phyloP scores from a whole-genome alignment of 2,797 vertebrate genomes.

The Chrysocyon brachyurus region DNA sequence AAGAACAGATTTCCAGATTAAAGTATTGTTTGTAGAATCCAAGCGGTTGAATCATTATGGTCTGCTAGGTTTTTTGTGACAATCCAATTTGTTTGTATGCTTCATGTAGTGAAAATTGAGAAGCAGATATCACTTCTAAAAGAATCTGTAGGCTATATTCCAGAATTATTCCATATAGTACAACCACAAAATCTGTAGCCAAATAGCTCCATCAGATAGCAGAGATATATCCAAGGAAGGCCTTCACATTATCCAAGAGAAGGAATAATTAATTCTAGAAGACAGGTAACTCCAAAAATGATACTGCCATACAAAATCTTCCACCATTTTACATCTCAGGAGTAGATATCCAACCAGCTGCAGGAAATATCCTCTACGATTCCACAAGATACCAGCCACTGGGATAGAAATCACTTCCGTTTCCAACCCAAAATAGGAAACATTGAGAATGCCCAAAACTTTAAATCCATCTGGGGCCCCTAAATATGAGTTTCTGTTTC shows the following conservation, averaged over 20 bases:
- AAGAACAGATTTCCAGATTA: slow-evolving; percentile 87
- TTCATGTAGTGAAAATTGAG: slow-evolving; percentile 84
- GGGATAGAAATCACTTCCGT: slow-evolving; percentile 91
- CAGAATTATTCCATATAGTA: slow-evolving; percentile 90
- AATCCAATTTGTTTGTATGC: slow-evolving; percentile 89
- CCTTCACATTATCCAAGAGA: slow-evolving; percentile 90
- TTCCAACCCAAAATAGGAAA: slow-evolving; percentile 93
- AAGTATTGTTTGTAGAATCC: slow-evolving; percentile 90
- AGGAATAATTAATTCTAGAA: slow-evolving; percentile 88
- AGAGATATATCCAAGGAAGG: slow-evolving; percentile 90
- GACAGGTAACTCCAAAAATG: slow-evolving; percentile 90
- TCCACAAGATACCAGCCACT: slow-evolving; percentile 91
- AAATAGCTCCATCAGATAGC: slow-evolving; percentile 89
- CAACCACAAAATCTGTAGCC: slow-evolving; percentile 87
- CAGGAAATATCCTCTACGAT: slow-evolving; percentile 90
- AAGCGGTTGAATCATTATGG: slow-evolving; percentile 84
- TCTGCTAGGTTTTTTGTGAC: slow-evolving; percentile 86
- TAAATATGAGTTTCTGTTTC: slow-evolving; percentile 92
- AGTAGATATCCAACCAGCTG: slow-evolving; percentile 91
- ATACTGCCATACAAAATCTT: slow-evolving; percentile 89
- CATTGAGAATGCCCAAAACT: slow-evolving; percentile 92
- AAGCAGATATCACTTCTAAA: slow-evolving; percentile 86
- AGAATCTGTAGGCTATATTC: slow-evolving; percentile 87
- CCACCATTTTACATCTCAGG: slow-evolving; percentile 86
- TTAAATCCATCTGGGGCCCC: slow-evolving; percentile 93